Evolutionary conservation across 2,797 vertebrate species (phyloP).

Genomic region (Gymnothorax reevesii): DNA sequence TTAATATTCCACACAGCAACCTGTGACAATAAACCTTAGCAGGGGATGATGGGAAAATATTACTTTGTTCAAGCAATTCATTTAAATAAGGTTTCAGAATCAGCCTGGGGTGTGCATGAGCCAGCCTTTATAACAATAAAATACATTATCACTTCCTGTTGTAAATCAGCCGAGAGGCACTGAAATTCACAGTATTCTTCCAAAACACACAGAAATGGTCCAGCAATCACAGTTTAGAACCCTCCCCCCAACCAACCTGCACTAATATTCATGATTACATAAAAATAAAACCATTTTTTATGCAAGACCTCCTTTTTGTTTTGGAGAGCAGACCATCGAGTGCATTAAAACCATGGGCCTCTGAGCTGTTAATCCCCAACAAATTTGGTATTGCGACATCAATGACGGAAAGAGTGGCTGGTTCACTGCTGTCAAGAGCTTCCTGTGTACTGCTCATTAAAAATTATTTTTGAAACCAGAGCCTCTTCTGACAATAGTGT

Average conservation of each 20-base stretch:
- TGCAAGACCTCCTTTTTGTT: neutral
- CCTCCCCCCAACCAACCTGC: neutral
- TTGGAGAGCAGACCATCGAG: slow-evolving; percentile 25
- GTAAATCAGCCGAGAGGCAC: neutral
- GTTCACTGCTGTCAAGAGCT: slow-evolving; percentile 33
- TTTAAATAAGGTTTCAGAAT: neutral
- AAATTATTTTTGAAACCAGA: slow-evolving; percentile 30
- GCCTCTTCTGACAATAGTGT: slow-evolving; percentile 43
- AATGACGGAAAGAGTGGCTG: neutral
- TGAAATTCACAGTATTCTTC: neutral
- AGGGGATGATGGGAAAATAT: slow-evolving; percentile 11
- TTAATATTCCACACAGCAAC: neutral
- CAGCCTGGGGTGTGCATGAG: neutral
- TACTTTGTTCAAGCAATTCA: neutral
- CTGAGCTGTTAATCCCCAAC: slow-evolving; percentile 36
- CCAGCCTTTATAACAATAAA: neutral
- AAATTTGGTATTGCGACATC: slow-evolving; percentile 20
- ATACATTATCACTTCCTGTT: neutral
- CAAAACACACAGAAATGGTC: neutral
- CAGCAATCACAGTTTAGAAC: neutral
- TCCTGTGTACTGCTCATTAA: slow-evolving; percentile 45
- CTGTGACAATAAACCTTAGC: neutral
- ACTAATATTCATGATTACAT: neutral
- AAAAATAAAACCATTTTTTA: neutral
- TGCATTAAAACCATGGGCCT: slow-evolving; percentile 46